Evolutionary conservation across 1,140 invertebrate genomes (phyloP), one percentile per base, ranked within the genome.

Genomic region (Rhopalosiphum maidis): DNA sequence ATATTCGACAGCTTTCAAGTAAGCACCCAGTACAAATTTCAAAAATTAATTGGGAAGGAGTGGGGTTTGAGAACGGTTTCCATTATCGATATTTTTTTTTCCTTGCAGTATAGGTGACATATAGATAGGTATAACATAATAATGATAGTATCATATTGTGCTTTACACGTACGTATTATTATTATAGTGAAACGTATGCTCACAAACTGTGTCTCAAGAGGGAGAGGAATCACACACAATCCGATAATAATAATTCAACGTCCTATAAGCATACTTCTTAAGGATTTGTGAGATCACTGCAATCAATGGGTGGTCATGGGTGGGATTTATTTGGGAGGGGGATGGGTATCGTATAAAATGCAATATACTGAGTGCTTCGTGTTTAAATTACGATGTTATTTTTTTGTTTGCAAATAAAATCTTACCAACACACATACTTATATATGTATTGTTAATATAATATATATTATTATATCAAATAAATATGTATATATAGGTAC

Each of bases 271-370:
- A n/a, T 51, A 51, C n/a, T 89, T 60, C 43, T 51, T n/a, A 23
- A 51, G 46, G 60, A 82, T 22, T 54, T 82, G 48, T 85, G 91
- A 93, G 91, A 93, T 93, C 91, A 86, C 77, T 22, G 82, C 15
- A 68, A 93, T 86, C 48, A 93, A 82, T 86, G 7, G 48, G 48
- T 51, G 15, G 18, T 86, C n/a, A 9, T 68, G 41, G 30, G n/a
- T 43, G 25, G 35, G 37, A 0, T 37, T 3, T n/a, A 8, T 18
- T 55, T 21, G 51, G 37, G 21, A 9, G 11, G 6, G n/a, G 90
- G 11, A 30, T 9, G 77, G 35, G 60, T 82, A 91, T 54, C 21
- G 35, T 51, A 48, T 35, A 88, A 15, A 46, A 43, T 83, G 48
- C 37, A 15, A 21, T 77, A 55, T 93, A 93, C 82, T 86, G 91